Conservation (phyloP, 1,140 invertebrate genomes). For the Olivierus martensii region DNA sequence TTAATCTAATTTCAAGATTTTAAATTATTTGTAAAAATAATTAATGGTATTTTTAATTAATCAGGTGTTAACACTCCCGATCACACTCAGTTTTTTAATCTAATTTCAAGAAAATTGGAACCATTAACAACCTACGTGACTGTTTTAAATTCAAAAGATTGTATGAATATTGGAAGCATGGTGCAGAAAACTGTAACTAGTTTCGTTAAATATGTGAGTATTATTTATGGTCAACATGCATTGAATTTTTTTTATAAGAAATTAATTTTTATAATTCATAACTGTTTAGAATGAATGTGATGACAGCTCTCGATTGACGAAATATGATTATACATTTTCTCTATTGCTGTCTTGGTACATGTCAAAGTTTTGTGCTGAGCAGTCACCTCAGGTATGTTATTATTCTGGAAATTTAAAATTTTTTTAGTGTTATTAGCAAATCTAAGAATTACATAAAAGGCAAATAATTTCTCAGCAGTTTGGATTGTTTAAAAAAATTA, state of each 20-base stretch:
- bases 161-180: neutral
- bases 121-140: neutral
- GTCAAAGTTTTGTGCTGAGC: neutral
- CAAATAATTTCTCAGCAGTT: too few species aligned
- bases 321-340: neutral
- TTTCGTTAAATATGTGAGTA: conserved; percentile 1
- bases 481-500: too few species aligned
- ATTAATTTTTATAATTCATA: neutral
- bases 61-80: conserved; percentile 7
- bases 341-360: neutral
- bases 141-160: conserved; percentile 4
- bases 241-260: neutral
- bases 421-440: too few species aligned
- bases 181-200: neutral
- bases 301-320: neutral
- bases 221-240: too few species aligned
- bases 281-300: neutral
- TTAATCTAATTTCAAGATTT: neutral
- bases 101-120: neutral
- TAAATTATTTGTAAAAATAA: too few species aligned
- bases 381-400: neutral
- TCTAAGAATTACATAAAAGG: too few species aligned
- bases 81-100: neutral
- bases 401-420: too few species aligned
- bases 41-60: too few species aligned